phyloP scores from a whole-genome alignment of 2,888 invertebrate species.

The Therioaphis trifolii region DNA sequence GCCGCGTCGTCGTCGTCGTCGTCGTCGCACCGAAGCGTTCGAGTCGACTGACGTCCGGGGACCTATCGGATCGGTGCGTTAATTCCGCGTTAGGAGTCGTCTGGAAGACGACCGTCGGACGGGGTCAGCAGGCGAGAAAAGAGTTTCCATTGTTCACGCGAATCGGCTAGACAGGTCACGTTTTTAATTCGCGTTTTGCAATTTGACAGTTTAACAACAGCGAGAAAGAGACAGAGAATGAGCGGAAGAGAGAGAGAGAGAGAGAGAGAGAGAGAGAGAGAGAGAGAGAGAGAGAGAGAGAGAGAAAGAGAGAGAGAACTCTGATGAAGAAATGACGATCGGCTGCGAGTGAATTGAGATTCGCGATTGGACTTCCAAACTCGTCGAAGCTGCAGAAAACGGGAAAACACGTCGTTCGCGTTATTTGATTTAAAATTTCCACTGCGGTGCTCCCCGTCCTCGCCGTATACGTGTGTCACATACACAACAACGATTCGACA shows the following conservation, averaged over 20 bases:
- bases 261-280: too few relatives aligned
- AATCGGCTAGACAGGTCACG: conserved; percentile 59
- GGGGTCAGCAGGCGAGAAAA: background rate
- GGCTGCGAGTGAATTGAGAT: background rate
- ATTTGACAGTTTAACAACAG: conserved; percentile 52
- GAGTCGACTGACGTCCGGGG: background rate
- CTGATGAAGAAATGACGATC: background rate
- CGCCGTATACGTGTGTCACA: background rate
- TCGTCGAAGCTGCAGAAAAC: background rate
- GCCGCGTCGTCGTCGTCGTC: too few relatives aligned
- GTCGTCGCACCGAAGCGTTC: background rate
- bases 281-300: too few relatives aligned
- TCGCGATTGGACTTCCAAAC: conserved; percentile 1
- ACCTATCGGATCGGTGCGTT: background rate
- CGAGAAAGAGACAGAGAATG: too few relatives aligned
- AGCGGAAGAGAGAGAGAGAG: too few relatives aligned
- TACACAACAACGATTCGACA: background rate
- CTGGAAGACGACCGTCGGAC: background rate
- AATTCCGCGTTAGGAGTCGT: too few relatives aligned
- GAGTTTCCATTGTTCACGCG: conserved; percentile 9
- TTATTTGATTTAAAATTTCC: conserved; percentile 32
- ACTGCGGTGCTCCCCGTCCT: too few relatives aligned
- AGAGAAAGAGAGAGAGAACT: too few relatives aligned
- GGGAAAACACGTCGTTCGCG: background rate
- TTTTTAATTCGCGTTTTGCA: conserved; percentile 50